A percentile compares a stretch with the other conserved stretches of the same genome.
Conservation (phyloP, 2,797 vertebrate species). For the Sparidentex hasta region DNA sequence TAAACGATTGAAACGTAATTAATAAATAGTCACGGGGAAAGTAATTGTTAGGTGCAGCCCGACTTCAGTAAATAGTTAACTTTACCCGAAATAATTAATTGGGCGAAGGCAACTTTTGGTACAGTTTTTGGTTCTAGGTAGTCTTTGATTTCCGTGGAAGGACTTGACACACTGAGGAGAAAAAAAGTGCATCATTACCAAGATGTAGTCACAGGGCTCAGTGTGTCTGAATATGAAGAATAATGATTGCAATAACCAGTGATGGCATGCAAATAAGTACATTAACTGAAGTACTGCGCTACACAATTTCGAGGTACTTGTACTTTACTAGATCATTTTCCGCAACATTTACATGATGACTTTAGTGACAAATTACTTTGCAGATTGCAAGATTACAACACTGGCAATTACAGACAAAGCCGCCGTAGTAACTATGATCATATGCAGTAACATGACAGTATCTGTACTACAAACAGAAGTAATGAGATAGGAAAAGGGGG, state of each 20-base stretch:
- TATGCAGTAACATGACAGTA: constrained; percentile 42
- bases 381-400: too few relatives aligned
- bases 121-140: constrained; percentile 14
- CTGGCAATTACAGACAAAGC: neutral
- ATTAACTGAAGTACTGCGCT: too few relatives aligned
- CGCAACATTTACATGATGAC: too few relatives aligned
- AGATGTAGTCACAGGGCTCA: neutral
- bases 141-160: constrained; percentile 34
- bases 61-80: neutral
- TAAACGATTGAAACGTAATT: neutral
- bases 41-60: neutral
- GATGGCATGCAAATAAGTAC: too few relatives aligned
- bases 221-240: constrained; percentile 34
- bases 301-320: too few relatives aligned
- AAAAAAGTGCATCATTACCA: constrained; percentile 4
- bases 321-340: too few relatives aligned
- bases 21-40: neutral
- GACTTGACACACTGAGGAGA: constrained; percentile 40
- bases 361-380: too few relatives aligned
- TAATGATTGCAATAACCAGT: constrained; percentile 19
- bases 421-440: constrained; percentile 21
- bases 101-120: neutral
- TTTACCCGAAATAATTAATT: neutral
- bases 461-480: constrained; percentile 36
- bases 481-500: constrained; percentile 24